phyloP scores from a whole-genome alignment of 1,140 invertebrate genomes.

The Calycopis cecrops region DNA sequence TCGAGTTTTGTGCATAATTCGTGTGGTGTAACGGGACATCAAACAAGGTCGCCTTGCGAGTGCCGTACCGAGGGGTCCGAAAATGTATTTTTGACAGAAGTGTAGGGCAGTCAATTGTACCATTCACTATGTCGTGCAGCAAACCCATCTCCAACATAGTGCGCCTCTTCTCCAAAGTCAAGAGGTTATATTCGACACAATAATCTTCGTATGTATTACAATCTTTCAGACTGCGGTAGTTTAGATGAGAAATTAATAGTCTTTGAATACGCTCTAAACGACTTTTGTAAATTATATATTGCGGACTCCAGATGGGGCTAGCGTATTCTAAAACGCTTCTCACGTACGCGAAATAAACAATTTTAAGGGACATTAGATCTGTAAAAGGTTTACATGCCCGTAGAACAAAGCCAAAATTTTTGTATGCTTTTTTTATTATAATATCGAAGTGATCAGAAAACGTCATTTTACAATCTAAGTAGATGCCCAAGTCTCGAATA shows the following conservation, averaged over 20 bases:
- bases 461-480: too few relatives aligned
- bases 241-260: neutral
- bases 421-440: neutral
- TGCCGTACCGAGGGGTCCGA: too few relatives aligned
- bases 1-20: too few relatives aligned
- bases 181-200: neutral
- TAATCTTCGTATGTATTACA: too few relatives aligned
- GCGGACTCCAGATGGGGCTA: neutral
- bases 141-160: too few relatives aligned
- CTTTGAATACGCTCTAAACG: neutral
- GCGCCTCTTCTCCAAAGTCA: neutral
- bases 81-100: too few relatives aligned
- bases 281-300: slow-evolving; percentile 1
- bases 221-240: neutral
- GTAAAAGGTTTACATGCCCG: neutral
- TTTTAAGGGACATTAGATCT: neutral
- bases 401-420: neutral
- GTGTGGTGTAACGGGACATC: too few relatives aligned
- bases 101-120: too few relatives aligned
- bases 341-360: slow-evolving; percentile 1
- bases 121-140: too few relatives aligned
- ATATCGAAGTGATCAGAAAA: neutral
- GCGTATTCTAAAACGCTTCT: neutral
- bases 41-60: too few relatives aligned
- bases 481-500: neutral